Evolutionary conservation across 2,888 invertebrate genomes (phyloP), one percentile per base, ranked within the genome.

Genomic region (Tipula lateralis): DNA sequence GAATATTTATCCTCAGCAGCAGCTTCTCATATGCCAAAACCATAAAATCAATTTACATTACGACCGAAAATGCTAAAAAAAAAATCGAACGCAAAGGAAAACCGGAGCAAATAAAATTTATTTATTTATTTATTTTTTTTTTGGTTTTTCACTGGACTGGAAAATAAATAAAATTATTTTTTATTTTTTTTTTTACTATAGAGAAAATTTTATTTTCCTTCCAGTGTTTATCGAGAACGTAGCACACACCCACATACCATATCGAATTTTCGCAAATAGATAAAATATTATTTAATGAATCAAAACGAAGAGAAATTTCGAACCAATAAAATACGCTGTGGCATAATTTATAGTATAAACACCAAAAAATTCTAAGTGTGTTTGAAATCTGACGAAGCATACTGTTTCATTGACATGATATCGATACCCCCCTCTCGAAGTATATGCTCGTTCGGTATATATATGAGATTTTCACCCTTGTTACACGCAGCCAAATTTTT

Each of bases 31-130:
- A 66, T 66, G 66, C 66, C 66, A 66, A 66, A 66, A 66, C 66
- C 66, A 66, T 66, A 66, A 66, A 66, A 66, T 66, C 66, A 66
- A 66, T 66, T 66, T 66, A 66, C 66, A 66, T 66, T 66, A 66
- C 66, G 66, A 66, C 9, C 16, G n/a, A 66, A 66, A 19, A 44
- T n/a, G 16, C 12, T 9, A 44, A 44, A 44, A 44, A 32, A 44
- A 66, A 66, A 66, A 24, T 24, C 24, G 1, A 66, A 66, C 66
- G 66, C 66, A 66, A 66, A 24, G 66, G 24, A 66, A 66, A 66
- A 66, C 7, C 24, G 66, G 9, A 66, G 66, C 66, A 66, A 66
- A 66, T 66, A 66, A 66, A 66, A 66, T 66, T 66, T 66, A 66
- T 66, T 66, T 66, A 24, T 66, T 24, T 66, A 19, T 66, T 66